Conservation (phyloP, 2,888 invertebrate species). For the Tineola bisselliella region DNA sequence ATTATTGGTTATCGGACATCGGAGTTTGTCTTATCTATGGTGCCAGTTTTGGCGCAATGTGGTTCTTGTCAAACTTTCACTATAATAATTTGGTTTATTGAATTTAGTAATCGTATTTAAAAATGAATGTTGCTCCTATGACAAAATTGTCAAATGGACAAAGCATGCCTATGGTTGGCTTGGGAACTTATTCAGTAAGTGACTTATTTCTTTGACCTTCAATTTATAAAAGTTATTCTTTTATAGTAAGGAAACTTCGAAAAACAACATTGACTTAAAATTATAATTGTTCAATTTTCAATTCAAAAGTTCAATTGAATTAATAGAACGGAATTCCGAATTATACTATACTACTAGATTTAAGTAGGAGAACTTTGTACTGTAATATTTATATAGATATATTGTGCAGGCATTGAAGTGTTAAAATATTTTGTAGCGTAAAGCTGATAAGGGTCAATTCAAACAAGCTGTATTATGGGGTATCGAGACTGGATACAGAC, state of each 20-base stretch:
- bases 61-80: too few relatives aligned
- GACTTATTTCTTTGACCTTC: neutral
- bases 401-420: neutral
- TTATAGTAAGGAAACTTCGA: neutral
- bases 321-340: too few relatives aligned
- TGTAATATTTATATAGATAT: neutral
- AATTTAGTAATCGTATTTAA: neutral
- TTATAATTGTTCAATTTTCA: too few relatives aligned
- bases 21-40: too few relatives aligned
- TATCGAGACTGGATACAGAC: slow-evolving; percentile 59
- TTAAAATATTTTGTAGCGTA: slow-evolving; percentile 28
- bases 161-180: slow-evolving; percentile 71
- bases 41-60: too few relatives aligned
- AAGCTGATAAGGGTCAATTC: slow-evolving; percentile 38
- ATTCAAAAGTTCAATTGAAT: too few relatives aligned
- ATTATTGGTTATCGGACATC: too few relatives aligned
- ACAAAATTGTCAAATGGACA: slow-evolving; percentile 61
- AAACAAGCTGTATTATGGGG: slow-evolving; percentile 56
- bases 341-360: too few relatives aligned
- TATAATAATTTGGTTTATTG: too few relatives aligned
- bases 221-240: neutral
- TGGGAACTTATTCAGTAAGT: slow-evolving; percentile 72
- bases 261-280: too few relatives aligned
- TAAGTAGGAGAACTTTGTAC: neutral
- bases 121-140: slow-evolving; percentile 15